Percentiles rank a stretch among this genome's conserved stretches.
Evolutionary conservation across 2,797 vertebrate species (phyloP).

Genomic region (Psittacula echo): DNA sequence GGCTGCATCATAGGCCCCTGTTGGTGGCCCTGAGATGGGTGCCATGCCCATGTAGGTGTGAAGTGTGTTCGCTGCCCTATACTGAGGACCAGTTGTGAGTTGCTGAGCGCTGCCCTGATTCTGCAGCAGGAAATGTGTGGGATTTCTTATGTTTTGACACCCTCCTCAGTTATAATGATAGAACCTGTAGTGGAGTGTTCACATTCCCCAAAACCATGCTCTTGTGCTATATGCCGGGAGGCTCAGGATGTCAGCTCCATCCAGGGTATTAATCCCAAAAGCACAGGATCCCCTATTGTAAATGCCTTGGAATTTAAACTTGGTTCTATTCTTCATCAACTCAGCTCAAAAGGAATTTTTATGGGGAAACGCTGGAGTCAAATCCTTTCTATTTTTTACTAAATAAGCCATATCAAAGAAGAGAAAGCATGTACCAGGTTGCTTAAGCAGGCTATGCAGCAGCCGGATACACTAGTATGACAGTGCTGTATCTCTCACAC

Average conservation of each 20-base stretch:
- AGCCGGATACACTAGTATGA: accelerated
- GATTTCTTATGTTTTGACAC: neutral
- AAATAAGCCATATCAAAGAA: neutral
- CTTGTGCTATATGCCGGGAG: neutral
- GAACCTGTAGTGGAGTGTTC: neutral
- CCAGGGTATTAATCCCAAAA: neutral
- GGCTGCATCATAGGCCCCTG: neutral
- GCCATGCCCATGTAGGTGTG: accelerated
- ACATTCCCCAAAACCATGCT: neutral
- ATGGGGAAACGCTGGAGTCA: neutral
- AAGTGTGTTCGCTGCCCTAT: neutral
- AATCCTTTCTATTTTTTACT: neutral
- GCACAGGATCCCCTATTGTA: neutral
- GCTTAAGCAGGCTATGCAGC: neutral
- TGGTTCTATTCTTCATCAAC: neutral
- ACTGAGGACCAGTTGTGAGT: neutral
- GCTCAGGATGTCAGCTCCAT: neutral
- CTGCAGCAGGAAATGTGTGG: neutral
- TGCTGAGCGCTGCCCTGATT: neutral
- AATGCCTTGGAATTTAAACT: neutral
- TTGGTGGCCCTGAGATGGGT: neutral
- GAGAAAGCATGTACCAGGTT: neutral
- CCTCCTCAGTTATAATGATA: accelerated
- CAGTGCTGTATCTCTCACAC: accelerated
- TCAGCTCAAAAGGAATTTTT: neutral